phyloP scores from a whole-genome alignment of 2,888 invertebrate genomes.

The Liodrosophila aerea region DNA sequence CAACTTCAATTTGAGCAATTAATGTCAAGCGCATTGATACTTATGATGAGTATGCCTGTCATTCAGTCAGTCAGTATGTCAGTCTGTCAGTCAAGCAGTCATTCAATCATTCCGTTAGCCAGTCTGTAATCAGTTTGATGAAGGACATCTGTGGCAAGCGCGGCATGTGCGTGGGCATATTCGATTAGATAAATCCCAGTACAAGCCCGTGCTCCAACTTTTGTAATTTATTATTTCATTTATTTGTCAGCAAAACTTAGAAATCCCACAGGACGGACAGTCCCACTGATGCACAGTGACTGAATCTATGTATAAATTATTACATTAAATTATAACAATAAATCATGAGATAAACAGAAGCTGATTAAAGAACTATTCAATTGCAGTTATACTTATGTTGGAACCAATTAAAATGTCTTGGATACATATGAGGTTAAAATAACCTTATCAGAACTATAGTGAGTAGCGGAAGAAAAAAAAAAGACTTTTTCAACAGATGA shows the following conservation, averaged over 20 bases:
- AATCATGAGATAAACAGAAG: conserved; percentile 37
- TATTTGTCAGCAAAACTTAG: conserved; percentile 71
- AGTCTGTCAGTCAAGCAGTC: conserved; percentile 11
- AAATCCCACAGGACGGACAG: conserved; percentile 40
- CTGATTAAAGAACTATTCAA: conserved; percentile 58
- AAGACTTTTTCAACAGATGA: no score
- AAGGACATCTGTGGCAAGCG: conserved; percentile 10
- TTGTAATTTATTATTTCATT: conserved; percentile 72
- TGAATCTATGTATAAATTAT: conserved; percentile 57
- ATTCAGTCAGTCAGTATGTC: conserved; percentile 11
- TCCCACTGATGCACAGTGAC: conserved; percentile 43
- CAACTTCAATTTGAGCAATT: conserved; percentile 48
- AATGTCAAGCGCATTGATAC: conserved; percentile 40
- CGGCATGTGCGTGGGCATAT: conserved; percentile 55
- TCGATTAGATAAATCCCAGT: conserved; percentile 68
- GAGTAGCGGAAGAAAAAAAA: no score
- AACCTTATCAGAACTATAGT: no score
- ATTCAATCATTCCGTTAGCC: conserved; percentile 11
- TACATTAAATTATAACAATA: conserved; percentile 51
- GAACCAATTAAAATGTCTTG: conserved; percentile 11
- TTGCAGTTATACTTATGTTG: conserved; percentile 11
- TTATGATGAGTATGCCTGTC: conserved; percentile 20
- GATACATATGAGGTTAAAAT: no score
- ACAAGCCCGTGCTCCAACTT: conserved; percentile 48
- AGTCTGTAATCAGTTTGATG: background rate